Percentiles rank a stretch among this genome's conserved stretches.
phyloP scores from a whole-genome alignment of 2,888 invertebrate genomes.

The Brachynemurus nebulosus region DNA sequence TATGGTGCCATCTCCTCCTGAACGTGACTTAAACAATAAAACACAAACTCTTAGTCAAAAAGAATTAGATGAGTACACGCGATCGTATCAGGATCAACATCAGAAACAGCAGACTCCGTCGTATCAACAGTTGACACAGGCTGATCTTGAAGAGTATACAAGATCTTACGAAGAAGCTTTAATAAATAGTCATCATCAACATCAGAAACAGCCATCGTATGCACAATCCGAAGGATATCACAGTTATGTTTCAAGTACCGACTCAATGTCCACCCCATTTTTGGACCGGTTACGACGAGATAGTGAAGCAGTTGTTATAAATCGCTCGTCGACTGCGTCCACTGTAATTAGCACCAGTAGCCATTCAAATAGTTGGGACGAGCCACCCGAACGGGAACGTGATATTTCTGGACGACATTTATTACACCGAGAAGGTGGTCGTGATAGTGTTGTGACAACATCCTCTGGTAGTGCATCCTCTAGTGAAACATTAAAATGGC shows the following conservation, averaged over 20 bases:
- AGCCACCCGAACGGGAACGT: constrained; percentile 23
- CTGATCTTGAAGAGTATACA: constrained; percentile 56
- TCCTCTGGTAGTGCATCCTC: constrained; percentile 49
- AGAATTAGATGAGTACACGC: constrained; percentile 35
- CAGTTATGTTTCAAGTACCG: constrained; percentile 64
- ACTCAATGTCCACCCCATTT: constrained; percentile 59
- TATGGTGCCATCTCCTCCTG: constrained; percentile 55
- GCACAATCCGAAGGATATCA: constrained; percentile 70
- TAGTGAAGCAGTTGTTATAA: constrained; percentile 38
- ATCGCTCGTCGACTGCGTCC: neutral
- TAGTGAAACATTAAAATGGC: constrained; percentile 68
- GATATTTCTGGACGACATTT: constrained; percentile 8
- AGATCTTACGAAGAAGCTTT: constrained; percentile 42
- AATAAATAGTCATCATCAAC: constrained; percentile 34
- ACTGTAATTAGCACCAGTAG: neutral
- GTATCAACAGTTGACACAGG: constrained; percentile 38
- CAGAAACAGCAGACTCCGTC: constrained; percentile 15
- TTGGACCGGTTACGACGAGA: constrained; percentile 54
- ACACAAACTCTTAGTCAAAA: constrained; percentile 33
- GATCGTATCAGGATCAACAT: constrained; percentile 31
- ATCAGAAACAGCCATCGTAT: constrained; percentile 60
- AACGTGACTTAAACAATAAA: constrained; percentile 41
- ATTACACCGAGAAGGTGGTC: constrained; percentile 29
- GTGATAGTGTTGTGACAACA: constrained; percentile 49
- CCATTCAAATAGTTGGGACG: constrained; percentile 29